Conservation (phyloP, 2,113 vertebrate genomes). For the Perca flavescens region DNA sequence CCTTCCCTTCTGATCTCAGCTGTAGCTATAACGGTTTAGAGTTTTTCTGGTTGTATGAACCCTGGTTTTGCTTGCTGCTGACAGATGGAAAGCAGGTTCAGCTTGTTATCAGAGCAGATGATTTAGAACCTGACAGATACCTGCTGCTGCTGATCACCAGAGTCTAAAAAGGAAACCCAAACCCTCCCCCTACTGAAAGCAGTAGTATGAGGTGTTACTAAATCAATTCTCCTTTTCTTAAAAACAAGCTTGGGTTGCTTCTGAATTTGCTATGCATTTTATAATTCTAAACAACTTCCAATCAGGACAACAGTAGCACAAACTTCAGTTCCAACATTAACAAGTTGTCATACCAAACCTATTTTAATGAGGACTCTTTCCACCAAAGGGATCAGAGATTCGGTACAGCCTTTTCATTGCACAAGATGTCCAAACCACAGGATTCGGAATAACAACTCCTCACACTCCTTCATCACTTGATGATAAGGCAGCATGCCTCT, state of each 20-base stretch:
- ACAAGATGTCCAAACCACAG: conserved; percentile 22
- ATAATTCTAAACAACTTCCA: conserved; percentile 1
- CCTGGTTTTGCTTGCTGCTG: conserved; percentile 25
- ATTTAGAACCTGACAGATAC: conserved; percentile 56
- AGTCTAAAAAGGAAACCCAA: conserved; percentile 18
- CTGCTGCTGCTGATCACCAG: conserved; percentile 46
- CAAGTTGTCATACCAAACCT: not conserved
- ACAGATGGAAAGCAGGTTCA: conserved; percentile 69
- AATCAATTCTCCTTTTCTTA: conserved; percentile 12
- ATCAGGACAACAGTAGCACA: not conserved
- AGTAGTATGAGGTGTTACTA: conserved; percentile 23
- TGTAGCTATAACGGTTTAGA: not conserved
- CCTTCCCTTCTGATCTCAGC: conserved; percentile 15
- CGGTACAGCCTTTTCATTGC: conserved; percentile 5
- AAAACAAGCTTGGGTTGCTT: not conserved
- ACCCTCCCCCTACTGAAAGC: not conserved
- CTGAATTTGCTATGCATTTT: conserved; percentile 11
- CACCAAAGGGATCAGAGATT: not conserved
- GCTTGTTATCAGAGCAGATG: conserved; percentile 59
- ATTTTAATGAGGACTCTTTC: not conserved
- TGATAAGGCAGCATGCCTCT: conserved; percentile 71
- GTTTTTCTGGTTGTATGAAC: conserved; percentile 19
- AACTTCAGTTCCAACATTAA: not conserved
- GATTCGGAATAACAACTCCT: conserved; percentile 23
- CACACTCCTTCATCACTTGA: conserved; percentile 55